These are phyloP conservation scores for Marisa cornuarietis DNA, from an alignment of 1,140 invertebrate genomes.

Conservation along the genomic window DNA sequence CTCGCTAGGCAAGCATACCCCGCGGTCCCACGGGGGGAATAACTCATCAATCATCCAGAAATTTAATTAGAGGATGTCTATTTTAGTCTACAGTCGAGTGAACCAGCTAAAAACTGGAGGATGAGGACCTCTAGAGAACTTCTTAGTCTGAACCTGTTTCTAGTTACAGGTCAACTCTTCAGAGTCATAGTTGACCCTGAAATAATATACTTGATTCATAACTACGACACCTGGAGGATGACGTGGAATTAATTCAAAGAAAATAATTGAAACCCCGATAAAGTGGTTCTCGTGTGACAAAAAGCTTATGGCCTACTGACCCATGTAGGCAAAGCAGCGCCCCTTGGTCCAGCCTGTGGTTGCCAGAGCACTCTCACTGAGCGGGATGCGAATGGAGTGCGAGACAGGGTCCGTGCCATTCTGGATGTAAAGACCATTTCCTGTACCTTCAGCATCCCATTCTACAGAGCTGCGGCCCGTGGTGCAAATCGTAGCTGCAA, in stretches of 20 bases:
- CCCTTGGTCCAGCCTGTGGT: slow-evolving; percentile 55
- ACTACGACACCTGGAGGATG: not conserved
- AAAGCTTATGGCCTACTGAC: slow-evolving; percentile 31
- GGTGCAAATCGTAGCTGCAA: slow-evolving; percentile 43
- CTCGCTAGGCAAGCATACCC: no score
- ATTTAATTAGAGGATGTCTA: no score
- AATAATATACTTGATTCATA: no score
- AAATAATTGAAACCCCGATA: not conserved
- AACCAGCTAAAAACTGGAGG: no score
- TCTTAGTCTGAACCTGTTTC: no score
- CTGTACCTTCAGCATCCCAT: slow-evolving; percentile 47
- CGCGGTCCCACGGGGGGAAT: no score
- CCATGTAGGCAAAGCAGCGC: slow-evolving; percentile 60
- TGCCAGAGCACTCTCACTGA: slow-evolving; percentile 31
- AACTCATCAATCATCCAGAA: no score
- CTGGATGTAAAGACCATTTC: slow-evolving; percentile 54
- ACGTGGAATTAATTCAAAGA: not conserved
- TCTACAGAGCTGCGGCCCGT: slow-evolving; percentile 34
- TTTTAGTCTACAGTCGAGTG: no score
- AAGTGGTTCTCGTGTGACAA: not conserved
- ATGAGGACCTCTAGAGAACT: no score
- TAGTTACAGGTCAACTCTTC: no score
- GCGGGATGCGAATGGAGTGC: slow-evolving; percentile 40
- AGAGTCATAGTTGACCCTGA: no score
- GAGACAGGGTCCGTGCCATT: slow-evolving; percentile 54